phyloP scores from a whole-genome alignment of 92 coral and sea anemone species.

The Paramuricea clavata region DNA sequence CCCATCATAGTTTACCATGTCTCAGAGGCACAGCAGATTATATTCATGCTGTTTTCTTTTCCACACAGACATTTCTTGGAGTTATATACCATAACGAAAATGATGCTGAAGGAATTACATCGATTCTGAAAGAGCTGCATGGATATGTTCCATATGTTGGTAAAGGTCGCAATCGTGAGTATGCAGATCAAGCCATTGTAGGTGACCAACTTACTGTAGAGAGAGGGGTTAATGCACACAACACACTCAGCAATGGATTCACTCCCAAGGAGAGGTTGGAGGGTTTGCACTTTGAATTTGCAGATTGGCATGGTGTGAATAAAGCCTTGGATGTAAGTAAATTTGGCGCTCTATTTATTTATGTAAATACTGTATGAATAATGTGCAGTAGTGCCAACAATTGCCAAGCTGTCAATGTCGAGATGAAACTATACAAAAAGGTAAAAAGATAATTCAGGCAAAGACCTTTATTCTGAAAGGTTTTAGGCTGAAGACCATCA shows the following conservation, averaged over 20 bases:
- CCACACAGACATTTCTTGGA: constrained; percentile 51
- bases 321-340: constrained; percentile 63
- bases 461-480: no score
- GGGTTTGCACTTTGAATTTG: constrained; percentile 74
- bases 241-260: constrained; percentile 71
- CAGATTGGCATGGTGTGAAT: constrained; percentile 77
- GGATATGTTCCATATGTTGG: no score
- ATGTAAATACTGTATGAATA: no score
- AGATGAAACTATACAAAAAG: no score
- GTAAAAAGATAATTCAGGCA: no score
- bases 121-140: constrained; percentile 42
- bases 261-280: constrained; percentile 65
- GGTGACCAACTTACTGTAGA: constrained; percentile 75
- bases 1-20: background rate
- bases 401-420: no score
- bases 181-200: no score
- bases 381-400: no score
- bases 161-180: no score
- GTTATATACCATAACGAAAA: constrained; percentile 58
- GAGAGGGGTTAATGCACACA: constrained; percentile 70
- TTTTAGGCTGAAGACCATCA: no score
- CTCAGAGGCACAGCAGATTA: no score
- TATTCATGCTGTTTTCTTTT: background rate
- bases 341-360: no score
- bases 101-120: constrained; percentile 48